phyloP scores from a whole-genome alignment of 2,797 vertebrate species.

The Sparidentex hasta region DNA sequence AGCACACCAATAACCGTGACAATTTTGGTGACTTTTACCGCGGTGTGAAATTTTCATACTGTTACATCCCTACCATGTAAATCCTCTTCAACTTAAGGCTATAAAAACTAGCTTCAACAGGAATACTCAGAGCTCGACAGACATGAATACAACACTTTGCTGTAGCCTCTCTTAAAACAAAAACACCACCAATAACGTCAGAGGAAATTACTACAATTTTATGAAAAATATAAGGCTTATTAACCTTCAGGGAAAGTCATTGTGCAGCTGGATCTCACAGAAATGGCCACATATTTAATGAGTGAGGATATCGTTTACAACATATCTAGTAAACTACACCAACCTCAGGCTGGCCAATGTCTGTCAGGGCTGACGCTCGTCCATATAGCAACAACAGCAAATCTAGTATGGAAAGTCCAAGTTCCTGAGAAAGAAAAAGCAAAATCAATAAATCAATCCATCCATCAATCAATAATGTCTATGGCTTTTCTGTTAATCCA shows the following conservation, averaged over 20 bases:
- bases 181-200: no score
- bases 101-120: not conserved
- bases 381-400: conserved; percentile 90
- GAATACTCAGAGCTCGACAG: not conserved
- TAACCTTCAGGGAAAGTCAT: not conserved
- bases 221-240: no score
- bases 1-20: no score
- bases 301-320: not conserved
- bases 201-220: no score
- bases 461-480: no score
- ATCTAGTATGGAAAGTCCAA: conserved; percentile 88
- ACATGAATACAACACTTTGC: no score
- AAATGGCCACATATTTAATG: not conserved
- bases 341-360: conserved; percentile 92
- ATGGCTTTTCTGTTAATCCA: not conserved
- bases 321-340: not conserved
- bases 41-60: no score
- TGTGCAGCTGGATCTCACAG: not conserved
- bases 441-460: not conserved
- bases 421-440: conserved; percentile 74
- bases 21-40: no score
- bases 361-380: conserved; percentile 88
- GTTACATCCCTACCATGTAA: not conserved
- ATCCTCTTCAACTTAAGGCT: not conserved
- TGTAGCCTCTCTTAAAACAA: no score